A percentile compares a stretch with the other conserved stretches of the same genome.
Conservation (phyloP, 2,797 vertebrate species). For the Sitta carolinensis region DNA sequence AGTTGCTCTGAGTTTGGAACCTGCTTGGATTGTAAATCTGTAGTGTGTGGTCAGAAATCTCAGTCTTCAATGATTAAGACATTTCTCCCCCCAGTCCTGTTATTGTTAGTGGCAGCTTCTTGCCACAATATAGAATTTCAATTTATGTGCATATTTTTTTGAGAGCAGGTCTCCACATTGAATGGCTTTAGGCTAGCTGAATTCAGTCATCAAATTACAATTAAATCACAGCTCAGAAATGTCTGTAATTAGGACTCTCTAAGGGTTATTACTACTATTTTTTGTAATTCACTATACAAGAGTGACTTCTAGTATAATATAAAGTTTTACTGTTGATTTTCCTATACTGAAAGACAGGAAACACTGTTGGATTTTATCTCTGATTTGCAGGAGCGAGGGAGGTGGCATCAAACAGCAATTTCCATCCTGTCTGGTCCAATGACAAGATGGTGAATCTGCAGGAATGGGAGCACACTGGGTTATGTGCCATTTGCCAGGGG, state of each 20-base stretch:
- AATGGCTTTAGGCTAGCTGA: not conserved
- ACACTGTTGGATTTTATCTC: not conserved
- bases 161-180: not conserved
- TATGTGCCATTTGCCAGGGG: conserved; percentile 1
- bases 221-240: not conserved
- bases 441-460: not conserved
- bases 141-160: not conserved
- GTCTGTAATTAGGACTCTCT: not conserved
- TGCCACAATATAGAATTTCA: not conserved
- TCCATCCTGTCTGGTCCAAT: not conserved
- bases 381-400: not conserved
- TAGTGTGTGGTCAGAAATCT: not conserved
- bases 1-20: not conserved
- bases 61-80: not conserved
- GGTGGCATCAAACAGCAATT: not conserved
- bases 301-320: not conserved
- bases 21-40: not conserved
- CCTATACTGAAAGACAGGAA: not conserved
- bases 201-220: not conserved
- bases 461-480: not conserved
- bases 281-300: not conserved
- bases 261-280: not conserved
- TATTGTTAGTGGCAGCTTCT: not conserved
- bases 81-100: no score
- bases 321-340: not conserved